Conservation (phyloP, 2,797 vertebrate species). For the Crenuchus spilurus region DNA sequence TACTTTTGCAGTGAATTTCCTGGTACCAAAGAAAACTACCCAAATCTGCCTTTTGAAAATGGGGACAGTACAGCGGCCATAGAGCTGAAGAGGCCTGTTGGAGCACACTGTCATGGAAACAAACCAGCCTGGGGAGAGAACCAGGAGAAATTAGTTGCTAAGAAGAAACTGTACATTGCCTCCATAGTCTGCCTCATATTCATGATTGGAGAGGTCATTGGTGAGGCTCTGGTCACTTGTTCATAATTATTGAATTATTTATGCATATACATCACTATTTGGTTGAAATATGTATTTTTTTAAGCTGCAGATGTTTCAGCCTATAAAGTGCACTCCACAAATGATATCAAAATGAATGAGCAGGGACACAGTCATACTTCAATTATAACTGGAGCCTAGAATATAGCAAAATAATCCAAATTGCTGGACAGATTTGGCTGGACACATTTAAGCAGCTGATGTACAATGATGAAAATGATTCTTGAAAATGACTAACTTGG, state of each 20-base stretch:
- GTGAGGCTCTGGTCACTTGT: conserved; percentile 67
- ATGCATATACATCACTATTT: background rate
- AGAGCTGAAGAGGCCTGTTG: conserved; percentile 71
- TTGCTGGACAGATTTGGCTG: too few species aligned
- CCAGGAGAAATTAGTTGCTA: conserved; percentile 77
- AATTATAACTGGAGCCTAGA: too few species aligned
- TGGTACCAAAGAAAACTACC: conserved; percentile 70
- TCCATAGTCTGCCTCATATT: conserved; percentile 90
- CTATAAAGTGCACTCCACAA: too few species aligned
- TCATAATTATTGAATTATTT: background rate
- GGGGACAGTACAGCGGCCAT: conserved; percentile 70
- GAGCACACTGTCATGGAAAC: conserved; percentile 78
- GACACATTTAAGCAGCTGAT: too few species aligned
- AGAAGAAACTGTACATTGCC: conserved; percentile 87
- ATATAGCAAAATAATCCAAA: too few species aligned
- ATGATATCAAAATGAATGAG: too few species aligned
- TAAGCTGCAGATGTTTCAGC: too few species aligned
- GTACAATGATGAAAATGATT: too few species aligned
- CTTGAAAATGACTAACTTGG: too few species aligned
- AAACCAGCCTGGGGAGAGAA: conserved; percentile 61
- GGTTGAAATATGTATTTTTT: background rate
- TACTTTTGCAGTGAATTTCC: conserved; percentile 80
- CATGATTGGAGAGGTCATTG: conserved; percentile 94
- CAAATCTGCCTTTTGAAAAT: conserved; percentile 71
- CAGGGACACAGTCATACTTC: too few species aligned